Base-by-base conservation (phyloP, 2,797 vertebrate genomes). In the Platalea minor region DNA sequence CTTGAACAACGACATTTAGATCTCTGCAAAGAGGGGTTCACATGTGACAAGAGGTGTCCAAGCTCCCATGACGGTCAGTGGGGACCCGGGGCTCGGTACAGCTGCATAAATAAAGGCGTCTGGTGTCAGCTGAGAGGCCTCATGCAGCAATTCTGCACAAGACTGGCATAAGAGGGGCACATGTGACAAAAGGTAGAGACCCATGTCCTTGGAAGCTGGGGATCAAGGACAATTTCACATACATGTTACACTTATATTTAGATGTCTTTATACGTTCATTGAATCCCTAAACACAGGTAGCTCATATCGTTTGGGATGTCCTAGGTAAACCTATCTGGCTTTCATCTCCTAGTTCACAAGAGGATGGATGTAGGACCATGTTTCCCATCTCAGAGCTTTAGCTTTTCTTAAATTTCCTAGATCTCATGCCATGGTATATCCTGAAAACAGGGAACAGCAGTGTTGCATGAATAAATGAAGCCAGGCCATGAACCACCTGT, bases 21-120 rank as follows among this genome's bases (percentile, higher is more conserved):
- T 46, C 18, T 46, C 54, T 53, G 68, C 6, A 61, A 28, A 3
- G 13, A 46, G 50, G 28, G 46, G 69, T 23, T 50, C 37, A 14
- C 13, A 1, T 3, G 31, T 33, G 59, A 50, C 29, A 45, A 61
- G 48, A 59, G 3, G 17, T n/a, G n/a, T 16, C 61, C 4, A 1
- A 59, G 57, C 8, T 82, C 28, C 63, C 59, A 0, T 0, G 3
- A 33, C 0, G 1, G 31, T 11, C n/a, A 50, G 17, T 9, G 59
- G 29, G 19, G 10, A 67, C 12, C 37, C 39, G 26, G 15, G 33
- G 10, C 25, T 82, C 37, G 29, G 41, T 39, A 48, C 4, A 0
- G 1, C 17, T 8, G n/a, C 25, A 33, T 43, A 54, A 73, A 45
- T 5, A 31, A 69, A 82, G 41, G 51, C 14, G 46, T 13, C 37